A percentile compares a stretch with the other conserved stretches of the same genome.
Conservation (phyloP, 2,797 vertebrate species). For the Oreochromis grahami region DNA sequence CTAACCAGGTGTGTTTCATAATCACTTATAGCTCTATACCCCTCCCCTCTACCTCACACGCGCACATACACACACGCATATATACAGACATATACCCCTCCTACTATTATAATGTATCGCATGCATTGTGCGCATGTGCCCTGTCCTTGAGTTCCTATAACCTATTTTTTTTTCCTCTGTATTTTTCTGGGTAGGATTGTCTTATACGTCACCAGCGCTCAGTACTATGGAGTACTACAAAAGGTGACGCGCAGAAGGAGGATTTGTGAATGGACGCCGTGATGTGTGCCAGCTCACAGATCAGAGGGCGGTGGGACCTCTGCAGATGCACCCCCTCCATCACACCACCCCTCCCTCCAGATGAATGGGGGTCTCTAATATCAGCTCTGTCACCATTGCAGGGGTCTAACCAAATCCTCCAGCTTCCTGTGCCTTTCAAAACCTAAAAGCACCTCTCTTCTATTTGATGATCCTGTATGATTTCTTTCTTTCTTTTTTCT, state of each 20-base stretch:
- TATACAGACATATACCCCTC: constrained; percentile 6
- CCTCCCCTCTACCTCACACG: neutral
- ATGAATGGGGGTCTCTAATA: constrained; percentile 66
- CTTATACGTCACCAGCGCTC: constrained; percentile 66
- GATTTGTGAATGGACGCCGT: constrained; percentile 85
- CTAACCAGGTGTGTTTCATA: constrained; percentile 35
- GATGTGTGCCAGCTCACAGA: constrained; percentile 80
- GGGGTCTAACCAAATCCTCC: constrained; percentile 71
- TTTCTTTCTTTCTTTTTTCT: constrained; percentile 31
- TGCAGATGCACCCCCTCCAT: constrained; percentile 75
- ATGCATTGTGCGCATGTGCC: constrained; percentile 69
- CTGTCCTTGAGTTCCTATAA: constrained; percentile 68
- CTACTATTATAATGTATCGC: constrained; percentile 35
- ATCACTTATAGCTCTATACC: constrained; percentile 47
- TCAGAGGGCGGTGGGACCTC: constrained; percentile 74
- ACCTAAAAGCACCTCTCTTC: constrained; percentile 61
- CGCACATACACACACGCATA: neutral
- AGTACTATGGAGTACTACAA: constrained; percentile 70
- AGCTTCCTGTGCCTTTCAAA: constrained; percentile 70
- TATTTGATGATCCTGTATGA: constrained; percentile 67
- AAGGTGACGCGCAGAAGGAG: constrained; percentile 72
- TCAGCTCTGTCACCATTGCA: constrained; percentile 71
- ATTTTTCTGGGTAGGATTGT: constrained; percentile 62
- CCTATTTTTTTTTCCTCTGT: constrained; percentile 55
- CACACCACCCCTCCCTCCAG: constrained; percentile 49